A percentile compares a stretch with the other conserved stretches of the same genome.
These are phyloP conservation scores for Pteruthius melanotis DNA, from an alignment of 2,113 vertebrate genomes.

Conservation along the genomic window DNA sequence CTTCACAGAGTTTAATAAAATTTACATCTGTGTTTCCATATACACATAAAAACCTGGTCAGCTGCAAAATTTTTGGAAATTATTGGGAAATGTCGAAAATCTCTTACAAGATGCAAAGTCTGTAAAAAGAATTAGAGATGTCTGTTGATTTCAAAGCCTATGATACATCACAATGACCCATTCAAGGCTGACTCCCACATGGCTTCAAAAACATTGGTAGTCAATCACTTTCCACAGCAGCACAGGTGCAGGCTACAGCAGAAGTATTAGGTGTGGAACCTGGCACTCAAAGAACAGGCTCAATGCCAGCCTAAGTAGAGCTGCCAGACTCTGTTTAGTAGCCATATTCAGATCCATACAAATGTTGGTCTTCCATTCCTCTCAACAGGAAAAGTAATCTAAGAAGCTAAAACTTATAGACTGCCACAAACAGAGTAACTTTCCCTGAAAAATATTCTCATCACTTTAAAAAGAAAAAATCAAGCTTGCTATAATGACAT, in stretches of 20 bases:
- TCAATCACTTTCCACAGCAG: background rate
- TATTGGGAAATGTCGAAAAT: background rate
- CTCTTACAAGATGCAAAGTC: background rate
- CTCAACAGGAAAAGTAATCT: background rate
- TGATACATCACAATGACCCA: background rate
- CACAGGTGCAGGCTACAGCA: background rate
- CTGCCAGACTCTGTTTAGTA: conserved; percentile 4
- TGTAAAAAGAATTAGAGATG: background rate
- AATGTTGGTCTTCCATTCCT: background rate
- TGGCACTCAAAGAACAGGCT: background rate
- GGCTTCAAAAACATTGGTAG: background rate
- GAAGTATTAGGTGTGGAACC: conserved; percentile 32
- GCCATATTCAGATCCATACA: background rate
- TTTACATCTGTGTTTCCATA: background rate
- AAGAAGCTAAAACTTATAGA: background rate
- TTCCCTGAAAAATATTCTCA: background rate
- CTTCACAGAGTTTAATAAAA: background rate
- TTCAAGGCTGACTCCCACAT: background rate
- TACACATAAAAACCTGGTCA: background rate
- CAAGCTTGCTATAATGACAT: conserved; percentile 13
- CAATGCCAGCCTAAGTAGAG: background rate
- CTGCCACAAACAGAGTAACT: background rate
- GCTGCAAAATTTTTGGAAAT: background rate
- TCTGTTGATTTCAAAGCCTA: background rate
- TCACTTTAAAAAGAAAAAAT: background rate